Evolutionary conservation across 2,888 invertebrate genomes (phyloP).

Genomic region (Muschampia plurimacula): DNA sequence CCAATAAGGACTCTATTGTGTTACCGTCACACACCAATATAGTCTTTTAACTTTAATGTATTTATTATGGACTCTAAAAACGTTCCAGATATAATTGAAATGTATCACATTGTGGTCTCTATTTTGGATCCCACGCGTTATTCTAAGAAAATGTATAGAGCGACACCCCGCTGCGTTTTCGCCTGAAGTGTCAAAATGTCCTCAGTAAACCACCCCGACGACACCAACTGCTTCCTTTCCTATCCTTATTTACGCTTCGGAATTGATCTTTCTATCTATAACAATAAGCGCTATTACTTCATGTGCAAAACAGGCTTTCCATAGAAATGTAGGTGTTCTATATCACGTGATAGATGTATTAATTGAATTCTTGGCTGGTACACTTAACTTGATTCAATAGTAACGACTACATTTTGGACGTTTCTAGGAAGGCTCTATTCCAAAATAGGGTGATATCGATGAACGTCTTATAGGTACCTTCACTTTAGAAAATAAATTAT

Average conservation of each 20-base stretch:
- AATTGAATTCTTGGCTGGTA: conserved; percentile 58
- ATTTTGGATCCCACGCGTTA: conserved; percentile 72
- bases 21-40: conserved; percentile 10
- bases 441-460: background rate
- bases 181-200: conserved; percentile 84
- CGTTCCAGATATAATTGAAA: conserved; percentile 65
- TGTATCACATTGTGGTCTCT: conserved; percentile 68
- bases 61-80: conserved; percentile 25
- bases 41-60: conserved; percentile 24
- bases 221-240: conserved; percentile 46
- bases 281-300: conserved; percentile 12
- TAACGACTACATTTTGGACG: conserved; percentile 68
- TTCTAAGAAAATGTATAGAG: conserved; percentile 77
- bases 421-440: conserved; percentile 66
- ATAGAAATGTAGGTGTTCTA: conserved; percentile 62
- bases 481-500: background rate
- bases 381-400: conserved; percentile 63
- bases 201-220: conserved; percentile 69
- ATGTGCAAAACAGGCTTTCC: conserved; percentile 22
- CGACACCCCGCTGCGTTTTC: conserved; percentile 77
- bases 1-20: conserved; percentile 21
- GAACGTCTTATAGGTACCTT: background rate
- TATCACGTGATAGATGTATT: conserved; percentile 70
- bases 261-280: conserved; percentile 37
- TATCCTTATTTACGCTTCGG: conserved; percentile 35